phyloP scores from a whole-genome alignment of 2,797 vertebrate species.

The Poeciliopsis infans region DNA sequence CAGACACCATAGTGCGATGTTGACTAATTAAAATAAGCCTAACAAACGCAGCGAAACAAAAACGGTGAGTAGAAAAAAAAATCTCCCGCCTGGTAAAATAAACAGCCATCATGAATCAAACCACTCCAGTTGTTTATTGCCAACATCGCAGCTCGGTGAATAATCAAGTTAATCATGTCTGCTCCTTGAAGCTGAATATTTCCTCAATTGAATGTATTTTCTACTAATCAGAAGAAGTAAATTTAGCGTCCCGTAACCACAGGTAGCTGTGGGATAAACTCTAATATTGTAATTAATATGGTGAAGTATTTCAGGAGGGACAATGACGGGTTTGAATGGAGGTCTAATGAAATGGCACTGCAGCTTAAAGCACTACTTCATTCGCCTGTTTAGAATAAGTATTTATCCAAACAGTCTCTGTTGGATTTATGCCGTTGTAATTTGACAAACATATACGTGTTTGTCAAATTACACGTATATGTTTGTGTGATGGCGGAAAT shows the following conservation, averaged over 20 bases:
- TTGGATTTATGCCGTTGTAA: background rate
- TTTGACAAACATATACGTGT: background rate
- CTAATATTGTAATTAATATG: conserved; percentile 8
- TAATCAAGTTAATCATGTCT: background rate
- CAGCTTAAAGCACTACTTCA: background rate
- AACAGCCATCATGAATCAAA: background rate
- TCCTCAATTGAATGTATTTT: background rate
- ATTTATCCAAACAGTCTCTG: background rate
- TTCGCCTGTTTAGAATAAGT: background rate
- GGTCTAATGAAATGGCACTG: background rate
- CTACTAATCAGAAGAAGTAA: background rate
- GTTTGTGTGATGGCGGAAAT: background rate
- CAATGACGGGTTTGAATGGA: background rate
- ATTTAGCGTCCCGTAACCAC: background rate
- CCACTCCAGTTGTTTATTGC: conserved; percentile 2
- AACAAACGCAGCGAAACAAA: background rate
- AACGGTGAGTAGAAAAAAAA: background rate
- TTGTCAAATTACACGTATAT: too few species aligned
- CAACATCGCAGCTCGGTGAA: background rate
- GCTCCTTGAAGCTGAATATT: background rate
- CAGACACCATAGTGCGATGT: background rate
- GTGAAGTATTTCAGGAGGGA: background rate
- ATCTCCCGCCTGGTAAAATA: conserved; percentile 1
- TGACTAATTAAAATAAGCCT: background rate
- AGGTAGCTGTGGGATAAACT: background rate